These are phyloP conservation scores for Equus quagga DNA, from an alignment of 2,113 vertebrate species.

Conservation along the genomic window DNA sequence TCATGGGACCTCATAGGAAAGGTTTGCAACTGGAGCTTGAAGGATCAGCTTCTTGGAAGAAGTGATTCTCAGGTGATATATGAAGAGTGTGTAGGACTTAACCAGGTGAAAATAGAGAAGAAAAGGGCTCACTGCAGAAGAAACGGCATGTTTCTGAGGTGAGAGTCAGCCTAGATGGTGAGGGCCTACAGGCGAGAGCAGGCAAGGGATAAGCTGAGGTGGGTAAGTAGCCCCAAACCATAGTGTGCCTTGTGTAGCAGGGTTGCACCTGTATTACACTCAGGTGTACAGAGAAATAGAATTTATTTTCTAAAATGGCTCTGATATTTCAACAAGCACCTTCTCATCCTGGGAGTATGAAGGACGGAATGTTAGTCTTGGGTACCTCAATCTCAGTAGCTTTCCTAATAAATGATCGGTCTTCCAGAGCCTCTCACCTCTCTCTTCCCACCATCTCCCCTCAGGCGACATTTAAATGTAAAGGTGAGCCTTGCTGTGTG, in stretches of 20 bases:
- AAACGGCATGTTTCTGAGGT: not conserved
- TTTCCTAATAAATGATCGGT: not conserved
- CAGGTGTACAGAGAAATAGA: not conserved
- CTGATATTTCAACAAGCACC: not conserved
- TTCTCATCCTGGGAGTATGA: not conserved
- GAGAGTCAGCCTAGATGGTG: not conserved
- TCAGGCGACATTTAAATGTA: not conserved
- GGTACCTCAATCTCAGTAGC: not conserved
- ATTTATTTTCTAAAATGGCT: not conserved
- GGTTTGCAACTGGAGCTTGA: not conserved
- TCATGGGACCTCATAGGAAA: not conserved
- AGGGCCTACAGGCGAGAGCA: not conserved
- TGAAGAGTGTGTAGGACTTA: not conserved
- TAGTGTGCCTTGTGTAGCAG: not conserved
- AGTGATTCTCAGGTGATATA: not conserved
- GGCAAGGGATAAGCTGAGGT: not conserved
- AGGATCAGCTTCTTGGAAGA: constrained; percentile 12
- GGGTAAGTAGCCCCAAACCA: not conserved
- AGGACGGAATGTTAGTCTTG: not conserved
- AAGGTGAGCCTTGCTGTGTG: not conserved
- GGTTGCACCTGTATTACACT: not conserved
- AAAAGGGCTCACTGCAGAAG: not conserved
- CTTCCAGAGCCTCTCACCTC: not conserved
- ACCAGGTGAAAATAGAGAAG: not conserved
- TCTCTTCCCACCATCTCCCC: not conserved